Evolutionary conservation across 2,797 vertebrate genomes (phyloP), one percentile per base, ranked within the genome.

Genomic region (Chiloscyllium punctatum): DNA sequence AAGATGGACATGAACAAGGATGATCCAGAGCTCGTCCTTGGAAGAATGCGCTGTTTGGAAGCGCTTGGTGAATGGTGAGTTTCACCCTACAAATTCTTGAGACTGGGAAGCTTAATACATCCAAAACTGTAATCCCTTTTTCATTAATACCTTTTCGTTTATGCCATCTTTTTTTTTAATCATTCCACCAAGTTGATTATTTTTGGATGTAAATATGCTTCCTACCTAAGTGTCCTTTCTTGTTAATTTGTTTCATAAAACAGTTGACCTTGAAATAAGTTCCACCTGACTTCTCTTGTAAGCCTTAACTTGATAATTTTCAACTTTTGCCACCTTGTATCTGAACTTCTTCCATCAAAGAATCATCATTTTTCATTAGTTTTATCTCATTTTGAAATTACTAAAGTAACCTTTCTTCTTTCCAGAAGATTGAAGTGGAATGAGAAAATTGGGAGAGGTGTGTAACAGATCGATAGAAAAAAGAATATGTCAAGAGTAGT

Each of bases 1-100:
- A 99, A 99, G 97, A 98, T 99, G 77, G 99, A 99, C 97, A 98
- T 99, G 96, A 99, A 99, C 97, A 99, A 99, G 97, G 99, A 99
- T 23, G 99, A 99, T 96, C 98, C 99, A 0, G 99, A 99, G 97
- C 98, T 99, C 96, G 99, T 99, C 97, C 97, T 99, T 96, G 99
- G 99, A 77, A 98, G 99, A 95, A 99, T 99, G 99, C 98, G 99
- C 95, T 99, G 99, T 97, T 98, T 99, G 84, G 99, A 99, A 97
- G 99, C 99, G 0, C 97, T 99, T 96, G 99, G 99, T 88, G 99
- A 99, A 97, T 99, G 99, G 99, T 99, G 98, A 97, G 98, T 95
- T 3, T 6, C 33, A 3, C n/a, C 62, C 42, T 77, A 2, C 6
- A 30, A 95, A 37, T 92, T 9, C 84, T 95, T 91, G 77, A 87